Percentiles rank a stretch among this genome's conserved stretches.
phyloP scores from a whole-genome alignment of 35 echinoderm and acorn worm species.

The Apostichopus californicus region DNA sequence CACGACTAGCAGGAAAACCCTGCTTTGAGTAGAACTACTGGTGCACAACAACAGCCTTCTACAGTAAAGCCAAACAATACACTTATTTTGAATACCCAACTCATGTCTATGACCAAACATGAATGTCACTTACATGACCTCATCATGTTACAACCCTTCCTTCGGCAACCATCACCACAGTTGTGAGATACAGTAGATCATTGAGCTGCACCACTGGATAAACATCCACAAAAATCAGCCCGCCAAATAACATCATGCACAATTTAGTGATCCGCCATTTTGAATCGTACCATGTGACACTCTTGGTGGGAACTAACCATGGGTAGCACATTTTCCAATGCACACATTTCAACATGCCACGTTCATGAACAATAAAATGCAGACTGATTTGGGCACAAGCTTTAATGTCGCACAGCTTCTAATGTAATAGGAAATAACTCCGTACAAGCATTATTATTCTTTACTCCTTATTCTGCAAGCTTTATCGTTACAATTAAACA shows the following conservation, averaged over 20 bases:
- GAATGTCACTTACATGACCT: neutral
- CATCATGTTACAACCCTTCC: neutral
- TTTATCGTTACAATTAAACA: no score
- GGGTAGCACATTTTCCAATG: neutral
- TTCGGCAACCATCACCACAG: neutral
- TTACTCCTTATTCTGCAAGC: no score
- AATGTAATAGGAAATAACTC: no score
- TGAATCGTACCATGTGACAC: constrained; percentile 8
- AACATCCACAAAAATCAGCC: neutral
- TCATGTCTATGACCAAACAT: no score
- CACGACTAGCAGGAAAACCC: constrained; percentile 11
- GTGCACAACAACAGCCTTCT: neutral
- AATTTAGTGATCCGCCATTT: neutral
- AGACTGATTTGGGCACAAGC: no score
- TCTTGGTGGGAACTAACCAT: constrained; percentile 16
- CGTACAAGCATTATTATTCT: no score
- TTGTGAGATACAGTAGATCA: neutral
- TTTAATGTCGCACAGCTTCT: no score
- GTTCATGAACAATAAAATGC: no score
- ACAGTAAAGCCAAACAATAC: neutral
- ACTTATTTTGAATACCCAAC: neutral
- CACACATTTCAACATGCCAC: neutral
- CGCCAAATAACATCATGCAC: neutral
- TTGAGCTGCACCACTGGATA: neutral
- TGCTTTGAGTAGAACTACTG: neutral